These are phyloP conservation scores for Icerya purchasi DNA, from an alignment of 2,888 invertebrate genomes.

Conservation along the genomic window DNA sequence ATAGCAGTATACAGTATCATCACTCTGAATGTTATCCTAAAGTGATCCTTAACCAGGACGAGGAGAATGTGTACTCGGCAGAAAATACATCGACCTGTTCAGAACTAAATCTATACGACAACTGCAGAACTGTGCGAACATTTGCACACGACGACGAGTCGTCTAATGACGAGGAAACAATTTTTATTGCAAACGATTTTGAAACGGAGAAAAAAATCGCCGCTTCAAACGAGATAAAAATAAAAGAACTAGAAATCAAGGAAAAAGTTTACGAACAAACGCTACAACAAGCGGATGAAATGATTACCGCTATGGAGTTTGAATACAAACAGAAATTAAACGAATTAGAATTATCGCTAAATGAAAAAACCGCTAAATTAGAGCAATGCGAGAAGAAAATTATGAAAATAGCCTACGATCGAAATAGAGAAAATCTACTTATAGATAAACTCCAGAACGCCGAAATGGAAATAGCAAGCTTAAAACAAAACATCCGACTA, in stretches of 20 bases:
- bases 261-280: conserved; percentile 47
- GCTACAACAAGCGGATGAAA: conserved; percentile 45
- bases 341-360: conserved; percentile 32
- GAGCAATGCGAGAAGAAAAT: conserved; percentile 33
- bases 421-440: conserved; percentile 17
- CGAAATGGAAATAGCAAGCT: conserved; percentile 14
- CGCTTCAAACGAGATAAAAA: conserved; percentile 17
- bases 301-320: conserved; percentile 45
- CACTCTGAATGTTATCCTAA: too few relatives aligned
- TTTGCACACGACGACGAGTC: neutral
- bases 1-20: neutral
- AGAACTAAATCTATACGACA: neutral
- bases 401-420: conserved; percentile 30
- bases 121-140: neutral
- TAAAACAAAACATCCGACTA: conserved; percentile 11
- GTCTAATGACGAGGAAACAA: neutral
- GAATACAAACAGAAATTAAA: conserved; percentile 37
- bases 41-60: neutral
- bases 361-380: conserved; percentile 30
- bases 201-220: neutral
- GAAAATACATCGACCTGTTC: too few relatives aligned
- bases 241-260: conserved; percentile 38
- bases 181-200: neutral
- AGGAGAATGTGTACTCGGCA: neutral
- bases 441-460: conserved; percentile 16